Percentiles rank a stretch among this genome's conserved stretches.
Evolutionary conservation across 1,140 invertebrate genomes (phyloP).

Genomic region (Caenorhabditis tropicalis): DNA sequence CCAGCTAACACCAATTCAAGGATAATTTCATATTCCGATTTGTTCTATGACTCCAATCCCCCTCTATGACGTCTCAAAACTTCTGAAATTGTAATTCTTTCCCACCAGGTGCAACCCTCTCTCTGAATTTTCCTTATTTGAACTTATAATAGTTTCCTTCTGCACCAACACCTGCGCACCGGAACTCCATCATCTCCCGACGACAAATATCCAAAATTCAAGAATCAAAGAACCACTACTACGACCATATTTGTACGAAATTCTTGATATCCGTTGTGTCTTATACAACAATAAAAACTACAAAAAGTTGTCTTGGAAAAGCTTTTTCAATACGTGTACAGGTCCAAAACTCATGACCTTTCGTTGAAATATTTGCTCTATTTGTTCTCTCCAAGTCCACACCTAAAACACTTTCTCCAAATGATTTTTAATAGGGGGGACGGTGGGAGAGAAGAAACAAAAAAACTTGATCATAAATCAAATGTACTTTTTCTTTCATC

Average conservation of each 20-base stretch:
- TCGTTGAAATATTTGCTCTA: not conserved
- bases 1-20: too few species aligned
- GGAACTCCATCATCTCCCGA: not conserved
- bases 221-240: not conserved
- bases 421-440: not conserved
- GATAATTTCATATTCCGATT: too few species aligned
- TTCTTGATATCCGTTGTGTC: not conserved
- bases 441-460: not conserved
- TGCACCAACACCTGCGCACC: not conserved
- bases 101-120: not conserved
- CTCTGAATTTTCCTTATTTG: not conserved
- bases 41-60: too few species aligned
- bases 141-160: not conserved
- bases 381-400: not conserved
- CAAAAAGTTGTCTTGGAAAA: not conserved
- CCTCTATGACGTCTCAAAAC: not conserved
- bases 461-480: slow-evolving; percentile 5
- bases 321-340: not conserved
- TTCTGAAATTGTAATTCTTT: not conserved
- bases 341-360: slow-evolving; percentile 11
- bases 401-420: not conserved
- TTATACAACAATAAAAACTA: not conserved
- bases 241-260: too few species aligned
- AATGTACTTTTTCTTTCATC: not conserved
- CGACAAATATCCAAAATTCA: not conserved